A percentile compares a stretch with the other conserved stretches of the same genome.
Evolutionary conservation across 1,140 invertebrate genomes (phyloP).

Genomic region (Ladona fulva): DNA sequence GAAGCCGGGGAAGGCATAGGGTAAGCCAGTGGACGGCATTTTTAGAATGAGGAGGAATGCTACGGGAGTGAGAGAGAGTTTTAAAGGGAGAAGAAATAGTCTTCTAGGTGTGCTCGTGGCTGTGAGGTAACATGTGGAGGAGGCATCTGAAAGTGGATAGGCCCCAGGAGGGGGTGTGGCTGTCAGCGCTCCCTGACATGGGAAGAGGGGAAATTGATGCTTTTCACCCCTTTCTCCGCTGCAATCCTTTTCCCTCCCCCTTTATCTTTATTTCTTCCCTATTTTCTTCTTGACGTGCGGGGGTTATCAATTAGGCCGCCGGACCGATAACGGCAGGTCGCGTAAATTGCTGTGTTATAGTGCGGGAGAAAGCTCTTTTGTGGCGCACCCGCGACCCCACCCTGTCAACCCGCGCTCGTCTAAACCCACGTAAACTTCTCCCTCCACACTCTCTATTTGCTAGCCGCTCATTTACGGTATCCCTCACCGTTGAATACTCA

Average conservation of each 20-base stretch:
- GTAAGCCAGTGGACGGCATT: background rate
- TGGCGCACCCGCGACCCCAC: background rate
- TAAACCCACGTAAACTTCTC: background rate
- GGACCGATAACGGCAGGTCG: background rate
- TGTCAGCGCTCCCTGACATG: background rate
- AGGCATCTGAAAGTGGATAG: conserved; percentile 9
- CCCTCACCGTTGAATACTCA: background rate
- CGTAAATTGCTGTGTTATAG: background rate
- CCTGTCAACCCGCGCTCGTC: background rate
- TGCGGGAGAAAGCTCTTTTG: conserved; percentile 2
- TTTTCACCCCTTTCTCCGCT: too few relatives aligned
- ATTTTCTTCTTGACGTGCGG: too few relatives aligned
- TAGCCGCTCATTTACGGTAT: background rate
- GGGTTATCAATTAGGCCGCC: background rate
- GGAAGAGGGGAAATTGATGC: background rate
- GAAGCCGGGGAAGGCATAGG: background rate
- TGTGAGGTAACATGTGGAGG: background rate
- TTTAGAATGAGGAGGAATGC: conserved; percentile 9
- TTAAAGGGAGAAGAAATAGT: background rate
- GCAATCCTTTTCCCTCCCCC: background rate
- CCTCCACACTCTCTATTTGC: background rate
- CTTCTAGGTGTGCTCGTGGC: too few relatives aligned
- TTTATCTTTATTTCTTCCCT: background rate
- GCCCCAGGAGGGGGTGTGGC: background rate
- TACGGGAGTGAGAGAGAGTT: background rate